Evolutionary conservation across 2,113 vertebrate genomes (phyloP), one percentile per base, ranked within the genome.

Genomic region (Psilopsiagon aymara): DNA sequence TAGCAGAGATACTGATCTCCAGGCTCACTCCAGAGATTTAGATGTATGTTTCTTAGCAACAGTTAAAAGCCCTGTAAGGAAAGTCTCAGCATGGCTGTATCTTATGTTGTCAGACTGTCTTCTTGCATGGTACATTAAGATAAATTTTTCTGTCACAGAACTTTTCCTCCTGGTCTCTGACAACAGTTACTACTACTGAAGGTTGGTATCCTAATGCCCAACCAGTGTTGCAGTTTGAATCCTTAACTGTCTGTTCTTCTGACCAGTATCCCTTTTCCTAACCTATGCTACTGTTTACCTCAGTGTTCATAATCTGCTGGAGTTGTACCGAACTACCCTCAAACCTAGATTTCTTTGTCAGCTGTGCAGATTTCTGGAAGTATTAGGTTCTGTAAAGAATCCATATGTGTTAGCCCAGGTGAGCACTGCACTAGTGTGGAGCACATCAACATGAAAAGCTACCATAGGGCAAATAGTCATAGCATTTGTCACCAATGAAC

Each of bases 331-430:
- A 37, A 33, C 31, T 8, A 9, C 12, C 8, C 28, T 83, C 21
- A 64, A 23, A 59, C 31, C 3, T 41, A 23, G 11, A 49, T 29
- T 51, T 57, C 15, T 82, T 47, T 53, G n/a, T 35, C 35, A 73
- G 28, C 29, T 64, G 0, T 64, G 21, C 18, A 37, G 63, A 37
- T 64, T 83, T 27, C 27, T 63, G 20, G 46, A 71, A 59, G 24
- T 70, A 35, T 9, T 23, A 59, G 55, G 15, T 19, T 78, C 17
- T 62, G 7, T n/a, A 35, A 8, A 52, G 75, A 88, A 41, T 24
- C 11, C 3, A 1, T 1, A 2, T 51, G 4, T 1, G 1, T 77
- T 18, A 75, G 13, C 23, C 23, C 29, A 27, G 33, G 29, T 75
- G 23, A 55, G 6, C 20, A 14, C 57, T 79, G 37, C 11, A 9